Evolutionary conservation across 2,113 vertebrate genomes (phyloP).

Genomic region (Anser brachyrhynchus): DNA sequence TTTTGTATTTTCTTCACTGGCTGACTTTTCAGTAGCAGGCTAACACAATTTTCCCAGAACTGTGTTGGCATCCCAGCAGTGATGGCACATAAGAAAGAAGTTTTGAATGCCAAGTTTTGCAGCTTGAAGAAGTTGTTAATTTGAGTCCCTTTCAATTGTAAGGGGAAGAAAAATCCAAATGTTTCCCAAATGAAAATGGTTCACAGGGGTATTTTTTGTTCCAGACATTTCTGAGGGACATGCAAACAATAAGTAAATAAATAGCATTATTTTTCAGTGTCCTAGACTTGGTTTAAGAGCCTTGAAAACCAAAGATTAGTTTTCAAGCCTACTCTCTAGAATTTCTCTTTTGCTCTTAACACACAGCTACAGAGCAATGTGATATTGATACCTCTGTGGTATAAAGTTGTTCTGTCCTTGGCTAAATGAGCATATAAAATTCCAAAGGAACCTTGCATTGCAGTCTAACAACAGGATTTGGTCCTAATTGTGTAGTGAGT

Average conservation of each 20-base stretch:
- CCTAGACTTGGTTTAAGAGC: conserved; percentile 17
- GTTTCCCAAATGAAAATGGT: conserved; percentile 11
- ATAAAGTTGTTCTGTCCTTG: conserved; percentile 3
- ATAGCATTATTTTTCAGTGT: neutral
- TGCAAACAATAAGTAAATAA: conserved; percentile 22
- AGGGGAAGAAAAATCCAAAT: neutral
- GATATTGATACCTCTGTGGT: neutral
- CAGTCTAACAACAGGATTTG: conserved; percentile 5
- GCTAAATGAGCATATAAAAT: conserved; percentile 4
- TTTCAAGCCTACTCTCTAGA: neutral
- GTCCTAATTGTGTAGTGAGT: neutral
- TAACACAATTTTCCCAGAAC: conserved; percentile 34
- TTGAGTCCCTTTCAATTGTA: conserved; percentile 14
- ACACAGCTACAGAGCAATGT: neutral
- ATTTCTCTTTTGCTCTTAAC: neutral
- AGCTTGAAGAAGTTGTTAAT: conserved; percentile 29
- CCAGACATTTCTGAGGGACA: conserved; percentile 17
- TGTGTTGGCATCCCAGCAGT: neutral
- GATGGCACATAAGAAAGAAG: neutral
- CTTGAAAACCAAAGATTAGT: neutral
- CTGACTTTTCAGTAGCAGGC: conserved; percentile 24
- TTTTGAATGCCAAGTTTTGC: conserved; percentile 1
- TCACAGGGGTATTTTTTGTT: conserved; percentile 16
- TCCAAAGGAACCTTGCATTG: conserved; percentile 14
- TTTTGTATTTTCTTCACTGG: conserved; percentile 12